Evolutionary conservation across 2,888 invertebrate species (phyloP), one percentile per base, ranked within the genome.

Genomic region (Dermolepida albohirtum): DNA sequence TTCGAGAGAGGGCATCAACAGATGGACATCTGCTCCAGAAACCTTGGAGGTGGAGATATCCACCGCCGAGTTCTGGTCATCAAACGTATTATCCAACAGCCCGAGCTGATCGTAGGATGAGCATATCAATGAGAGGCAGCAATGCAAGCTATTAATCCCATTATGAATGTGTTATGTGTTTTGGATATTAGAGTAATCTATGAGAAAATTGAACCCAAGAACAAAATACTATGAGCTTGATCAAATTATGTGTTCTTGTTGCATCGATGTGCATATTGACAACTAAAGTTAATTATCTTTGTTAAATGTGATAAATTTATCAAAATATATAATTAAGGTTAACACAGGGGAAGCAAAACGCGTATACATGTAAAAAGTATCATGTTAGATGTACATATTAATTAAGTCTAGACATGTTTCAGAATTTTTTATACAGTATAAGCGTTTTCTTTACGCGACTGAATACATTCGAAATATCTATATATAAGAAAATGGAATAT

Each of bases 1-100:
- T 93, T 82, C 85, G 93, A 10, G 89, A 88, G 52, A 86, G 93
- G 49, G 93, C 93, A 50, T 92, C 91, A 71, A 93, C 93, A 0
- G 93, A 93, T 79, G 89, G 90, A 6, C 87, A 87, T 64, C 78
- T 88, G 47, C 80, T 84, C 47, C 89, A 90, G 14, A 85, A 88
- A 10, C 89, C 89, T 0, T 85, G 89, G 69, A 82, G 88, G 47
- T 87, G 88, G 80, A 84, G 90, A 4, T 87, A 86, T 76, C 86
- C 86, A 17, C 86, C 86, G 7, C 85, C 86, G 0, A 71, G 68
- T 49, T 1, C 74, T 47, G 66, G 84, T 82, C 22, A 78, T 83
- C 76, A 75, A 50, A 73, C 73, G 5, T 75, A 75, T 22, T 77
- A 75, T 54, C 72, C 87, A 1, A 74, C 76, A 5, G 84, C 86